Conservation (phyloP, 2,113 vertebrate species). For the Peromyscus polionotus region DNA sequence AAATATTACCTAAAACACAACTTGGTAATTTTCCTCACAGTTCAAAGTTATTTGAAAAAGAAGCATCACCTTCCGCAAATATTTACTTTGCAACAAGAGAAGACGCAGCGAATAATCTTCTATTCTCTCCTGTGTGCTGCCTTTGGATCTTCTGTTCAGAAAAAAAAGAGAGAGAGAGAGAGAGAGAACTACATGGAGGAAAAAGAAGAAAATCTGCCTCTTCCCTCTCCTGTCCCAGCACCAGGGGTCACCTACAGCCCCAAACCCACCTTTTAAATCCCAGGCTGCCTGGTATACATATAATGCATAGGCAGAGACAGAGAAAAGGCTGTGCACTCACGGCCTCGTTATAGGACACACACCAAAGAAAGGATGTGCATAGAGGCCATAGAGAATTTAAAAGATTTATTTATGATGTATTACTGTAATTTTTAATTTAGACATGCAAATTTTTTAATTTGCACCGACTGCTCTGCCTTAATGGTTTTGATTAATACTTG, state of each 20-base stretch:
- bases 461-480: slow-evolving; percentile 96
- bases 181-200: not conserved
- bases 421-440: slow-evolving; percentile 96
- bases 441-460: slow-evolving; percentile 97
- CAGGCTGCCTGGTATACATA: slow-evolving; percentile 67
- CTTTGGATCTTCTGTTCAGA: slow-evolving; percentile 53
- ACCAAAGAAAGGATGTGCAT: slow-evolving; percentile 90
- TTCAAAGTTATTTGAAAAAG: slow-evolving; percentile 90
- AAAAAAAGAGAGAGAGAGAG: not conserved
- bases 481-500: slow-evolving; percentile 99
- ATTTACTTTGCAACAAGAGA: slow-evolving; percentile 88
- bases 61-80: slow-evolving; percentile 87
- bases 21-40: slow-evolving; percentile 87
- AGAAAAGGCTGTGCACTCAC: slow-evolving; percentile 80
- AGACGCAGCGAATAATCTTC: slow-evolving; percentile 85
- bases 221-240: slow-evolving; percentile 68
- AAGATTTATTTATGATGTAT: slow-evolving; percentile 95
- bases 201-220: slow-evolving; percentile 32
- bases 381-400: slow-evolving; percentile 91
- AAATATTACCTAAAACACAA: slow-evolving; percentile 88
- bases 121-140: slow-evolving; percentile 77
- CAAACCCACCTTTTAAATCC: slow-evolving; percentile 83
- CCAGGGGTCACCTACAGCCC: slow-evolving; percentile 78
- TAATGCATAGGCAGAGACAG: not conserved
- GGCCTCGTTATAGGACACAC: slow-evolving; percentile 86